Evolutionary conservation across 2,888 invertebrate genomes (phyloP).

Genomic region (Spodoptera littoralis): DNA sequence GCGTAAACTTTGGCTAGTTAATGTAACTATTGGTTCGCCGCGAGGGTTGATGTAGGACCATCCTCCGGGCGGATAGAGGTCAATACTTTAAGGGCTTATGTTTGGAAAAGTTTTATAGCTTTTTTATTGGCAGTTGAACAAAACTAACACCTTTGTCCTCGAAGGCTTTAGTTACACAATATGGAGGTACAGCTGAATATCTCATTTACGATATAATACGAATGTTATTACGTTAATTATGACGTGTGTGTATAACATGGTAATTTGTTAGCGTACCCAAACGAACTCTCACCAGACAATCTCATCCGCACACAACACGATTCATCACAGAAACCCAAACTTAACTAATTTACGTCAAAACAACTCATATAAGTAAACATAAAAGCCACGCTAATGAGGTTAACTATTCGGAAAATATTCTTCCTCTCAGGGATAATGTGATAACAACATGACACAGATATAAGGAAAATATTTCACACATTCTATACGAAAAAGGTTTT

Average conservation of each 20-base stretch:
- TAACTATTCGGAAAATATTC: conserved; percentile 60
- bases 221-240: conserved; percentile 30
- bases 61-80: conserved; percentile 7
- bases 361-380: conserved; percentile 38
- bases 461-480: conserved; percentile 65
- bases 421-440: conserved; percentile 53
- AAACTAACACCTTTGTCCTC: conserved; percentile 6
- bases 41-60: conserved; percentile 11
- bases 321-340: conserved; percentile 40
- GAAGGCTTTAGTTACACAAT: conserved; percentile 6
- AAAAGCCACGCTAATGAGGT: conserved; percentile 44
- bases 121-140: conserved; percentile 18
- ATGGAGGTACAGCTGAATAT: conserved; percentile 3
- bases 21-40: conserved; percentile 16
- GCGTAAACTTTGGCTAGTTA: conserved; percentile 18
- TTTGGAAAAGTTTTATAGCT: conserved; percentile 34
- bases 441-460: conserved; percentile 57
- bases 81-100: conserved; percentile 16
- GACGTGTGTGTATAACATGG: conserved; percentile 38
- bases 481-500: conserved; percentile 75
- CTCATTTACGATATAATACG: conserved; percentile 32
- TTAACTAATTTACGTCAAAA: conserved; percentile 46
- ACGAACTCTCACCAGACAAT: conserved; percentile 38
- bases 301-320: conserved; percentile 29
- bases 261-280: conserved; percentile 33